Conservation (phyloP, 2,797 vertebrate species). For the Pangasius krempfi region DNA sequence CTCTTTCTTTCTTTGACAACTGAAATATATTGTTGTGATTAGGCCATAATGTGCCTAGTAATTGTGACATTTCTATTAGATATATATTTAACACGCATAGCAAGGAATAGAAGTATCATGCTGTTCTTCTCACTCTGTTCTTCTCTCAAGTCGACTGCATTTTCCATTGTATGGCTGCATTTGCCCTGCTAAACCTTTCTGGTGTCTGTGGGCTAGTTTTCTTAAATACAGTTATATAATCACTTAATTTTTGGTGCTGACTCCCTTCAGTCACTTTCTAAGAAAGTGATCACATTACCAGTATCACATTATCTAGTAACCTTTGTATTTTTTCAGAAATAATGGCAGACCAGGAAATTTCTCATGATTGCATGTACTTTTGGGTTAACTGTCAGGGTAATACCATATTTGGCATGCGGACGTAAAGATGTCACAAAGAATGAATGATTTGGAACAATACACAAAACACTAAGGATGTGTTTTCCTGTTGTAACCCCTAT, state of each 20-base stretch:
- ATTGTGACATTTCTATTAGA: background rate
- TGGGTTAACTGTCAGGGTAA: background rate
- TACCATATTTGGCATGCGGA: background rate
- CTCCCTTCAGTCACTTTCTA: background rate
- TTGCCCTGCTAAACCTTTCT: background rate
- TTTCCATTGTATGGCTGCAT: background rate
- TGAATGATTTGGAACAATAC: background rate
- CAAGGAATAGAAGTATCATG: background rate
- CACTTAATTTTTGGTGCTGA: background rate
- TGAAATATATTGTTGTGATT: background rate
- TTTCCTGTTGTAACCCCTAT: constrained; percentile 20
- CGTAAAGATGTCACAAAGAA: background rate
- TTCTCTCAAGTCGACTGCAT: background rate
- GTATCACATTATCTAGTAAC: background rate
- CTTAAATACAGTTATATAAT: background rate
- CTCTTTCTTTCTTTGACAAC: background rate
- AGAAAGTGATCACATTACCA: background rate
- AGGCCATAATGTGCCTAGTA: background rate
- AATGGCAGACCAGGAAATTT: background rate
- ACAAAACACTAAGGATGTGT: background rate
- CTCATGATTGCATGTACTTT: background rate
- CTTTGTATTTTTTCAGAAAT: background rate
- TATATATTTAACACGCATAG: background rate
- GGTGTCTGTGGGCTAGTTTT: background rate
- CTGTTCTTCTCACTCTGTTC: background rate